A percentile compares a stretch with the other conserved stretches of the same genome.
Conservation (phyloP, 1,140 invertebrate genomes). For the Saxidomus purpurata region DNA sequence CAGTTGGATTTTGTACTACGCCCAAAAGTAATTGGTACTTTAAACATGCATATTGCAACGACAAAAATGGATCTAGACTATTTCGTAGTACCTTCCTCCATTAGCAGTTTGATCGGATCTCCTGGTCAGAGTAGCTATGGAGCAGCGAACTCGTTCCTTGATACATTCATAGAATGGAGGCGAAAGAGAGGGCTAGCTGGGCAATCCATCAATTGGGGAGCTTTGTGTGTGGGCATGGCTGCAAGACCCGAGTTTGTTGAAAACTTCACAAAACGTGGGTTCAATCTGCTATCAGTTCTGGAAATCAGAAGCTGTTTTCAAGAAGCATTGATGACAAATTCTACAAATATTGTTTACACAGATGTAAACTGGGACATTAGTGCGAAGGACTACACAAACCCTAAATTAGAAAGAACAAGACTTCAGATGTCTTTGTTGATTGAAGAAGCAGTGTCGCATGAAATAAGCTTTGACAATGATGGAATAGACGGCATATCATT, state of each 20-base stretch:
- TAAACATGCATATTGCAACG: slow-evolving; percentile 73
- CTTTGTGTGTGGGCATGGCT: slow-evolving; percentile 60
- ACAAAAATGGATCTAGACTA: slow-evolving; percentile 62
- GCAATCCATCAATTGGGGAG: slow-evolving; percentile 69
- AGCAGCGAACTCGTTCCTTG: slow-evolving; percentile 66
- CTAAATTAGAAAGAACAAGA: background rate
- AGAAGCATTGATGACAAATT: slow-evolving; percentile 34
- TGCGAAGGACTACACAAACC: background rate
- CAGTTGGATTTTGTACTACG: slow-evolving; percentile 1
- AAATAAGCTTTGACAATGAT: background rate
- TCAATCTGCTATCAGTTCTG: background rate
- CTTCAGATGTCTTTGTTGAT: background rate
- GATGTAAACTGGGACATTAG: slow-evolving; percentile 41
- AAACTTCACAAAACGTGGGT: slow-evolving; percentile 36
- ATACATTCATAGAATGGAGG: slow-evolving; percentile 55
- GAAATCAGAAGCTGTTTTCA: slow-evolving; percentile 55
- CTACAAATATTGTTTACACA: slow-evolving; percentile 9
- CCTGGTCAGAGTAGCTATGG: slow-evolving; percentile 68
- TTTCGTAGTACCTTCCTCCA: slow-evolving; percentile 69
- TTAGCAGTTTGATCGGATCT: slow-evolving; percentile 60
- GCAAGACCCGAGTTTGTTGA: slow-evolving; percentile 14
- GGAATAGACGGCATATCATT: background rate
- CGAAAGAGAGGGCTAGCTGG: slow-evolving; percentile 46
- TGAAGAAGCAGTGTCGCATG: background rate
- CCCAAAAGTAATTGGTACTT: slow-evolving; percentile 63